These are phyloP conservation scores for Orthosia incerta DNA, from an alignment of 2,888 invertebrate species.

Conservation along the genomic window DNA sequence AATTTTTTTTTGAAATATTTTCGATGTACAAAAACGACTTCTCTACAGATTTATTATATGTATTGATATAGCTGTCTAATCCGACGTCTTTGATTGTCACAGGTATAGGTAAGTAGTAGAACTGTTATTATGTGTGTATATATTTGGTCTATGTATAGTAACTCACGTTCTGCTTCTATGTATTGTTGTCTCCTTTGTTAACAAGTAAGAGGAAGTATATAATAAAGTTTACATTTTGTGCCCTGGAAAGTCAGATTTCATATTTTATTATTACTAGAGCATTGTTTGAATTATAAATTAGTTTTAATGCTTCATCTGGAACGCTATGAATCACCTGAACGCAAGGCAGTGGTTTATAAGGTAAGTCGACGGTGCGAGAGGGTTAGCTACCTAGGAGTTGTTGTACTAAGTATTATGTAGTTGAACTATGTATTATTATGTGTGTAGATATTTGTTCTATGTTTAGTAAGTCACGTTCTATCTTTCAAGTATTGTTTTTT, in stretches of 20 bases:
- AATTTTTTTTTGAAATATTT: too few relatives aligned
- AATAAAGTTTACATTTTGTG: background rate
- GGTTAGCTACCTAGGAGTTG: background rate
- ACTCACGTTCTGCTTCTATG: background rate
- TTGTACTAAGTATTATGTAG: background rate
- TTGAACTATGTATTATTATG: background rate
- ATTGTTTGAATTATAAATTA: background rate
- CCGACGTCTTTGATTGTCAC: too few relatives aligned
- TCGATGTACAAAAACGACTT: too few relatives aligned
- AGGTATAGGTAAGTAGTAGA: background rate
- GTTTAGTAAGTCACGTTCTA: background rate
- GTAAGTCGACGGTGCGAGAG: background rate
- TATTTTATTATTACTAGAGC: too few relatives aligned
- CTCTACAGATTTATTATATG: too few relatives aligned
- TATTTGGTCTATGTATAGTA: background rate
- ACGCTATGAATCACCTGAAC: constrained; percentile 42
- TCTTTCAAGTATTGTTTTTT: background rate
- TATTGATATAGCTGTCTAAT: too few relatives aligned
- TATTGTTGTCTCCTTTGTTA: background rate
- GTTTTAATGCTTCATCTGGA: background rate
- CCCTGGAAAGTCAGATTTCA: background rate
- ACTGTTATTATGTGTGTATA: background rate
- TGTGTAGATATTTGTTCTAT: background rate
- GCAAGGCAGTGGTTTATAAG: constrained; percentile 6
- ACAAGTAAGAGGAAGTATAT: background rate